Base-by-base conservation (phyloP, 2,888 invertebrate species). In the Acleris laterana region DNA sequence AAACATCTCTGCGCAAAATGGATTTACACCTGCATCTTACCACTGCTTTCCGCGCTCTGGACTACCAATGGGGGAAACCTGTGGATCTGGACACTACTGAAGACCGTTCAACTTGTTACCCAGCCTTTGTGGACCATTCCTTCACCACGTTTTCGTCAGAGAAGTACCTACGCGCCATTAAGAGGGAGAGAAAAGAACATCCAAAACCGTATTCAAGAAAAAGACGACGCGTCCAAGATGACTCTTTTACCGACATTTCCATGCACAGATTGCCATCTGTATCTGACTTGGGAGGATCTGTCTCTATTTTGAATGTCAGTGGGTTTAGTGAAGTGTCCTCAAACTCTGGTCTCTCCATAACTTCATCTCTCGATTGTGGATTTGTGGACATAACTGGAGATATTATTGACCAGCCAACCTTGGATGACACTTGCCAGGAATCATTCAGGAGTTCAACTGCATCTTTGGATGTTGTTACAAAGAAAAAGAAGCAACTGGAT, bases 1-100 rank as follows among this genome's bases (percentile, higher is more conserved):
- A 17, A 28, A 52, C 52, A 19, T 13, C n/a, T 46, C 7, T n/a
- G 38, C 46, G 7, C n/a, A 3, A 20, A 50, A 52, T 63, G 58
- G 42, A 66, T 62, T 78, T 17, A 38, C 60, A 53, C 16, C 11
- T 28, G 46, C 52, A 53, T 9, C 53, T 44, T 42, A 50, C 65
- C 61, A 32, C 55, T n/a, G 53, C 63, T 19, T 62, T 20, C n/a
- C 52, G 52, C 13, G 49, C 20, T 38, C 25, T 46, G 13, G 55
- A 46, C 49, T 28, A 17, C 6, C 42, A 55, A 16, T 52, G 52
- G 52, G 52, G 52, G 16, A 52, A 28, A 3, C 22, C 28, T n/a
- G 52, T 52, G 25, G 52, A 52, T 0, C n/a, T 52, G 52, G 52
- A 52, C 6, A 52, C 28, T 16, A 13, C 16, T 7, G 52, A 52